phyloP scores from a whole-genome alignment of 1,140 invertebrate genomes.

The Adelges cooleyi region DNA sequence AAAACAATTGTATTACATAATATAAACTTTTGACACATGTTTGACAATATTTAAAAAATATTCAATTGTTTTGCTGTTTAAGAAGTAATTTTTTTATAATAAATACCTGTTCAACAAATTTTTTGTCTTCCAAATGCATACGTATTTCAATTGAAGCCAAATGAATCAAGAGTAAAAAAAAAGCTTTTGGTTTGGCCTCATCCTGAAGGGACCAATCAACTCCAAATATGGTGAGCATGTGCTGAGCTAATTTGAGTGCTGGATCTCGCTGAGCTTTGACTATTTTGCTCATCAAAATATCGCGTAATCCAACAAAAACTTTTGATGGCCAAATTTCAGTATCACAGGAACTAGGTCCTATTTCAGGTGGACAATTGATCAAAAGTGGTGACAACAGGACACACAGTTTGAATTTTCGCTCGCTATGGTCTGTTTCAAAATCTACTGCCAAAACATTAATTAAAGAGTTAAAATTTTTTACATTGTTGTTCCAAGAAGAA shows the following conservation, averaged over 20 bases:
- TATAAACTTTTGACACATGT: no score
- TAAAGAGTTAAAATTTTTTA: conserved; percentile 65
- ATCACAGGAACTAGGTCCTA: conserved; percentile 46
- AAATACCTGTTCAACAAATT: conserved; percentile 20
- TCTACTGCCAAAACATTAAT: conserved; percentile 72
- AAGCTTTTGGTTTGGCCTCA: conserved; percentile 64
- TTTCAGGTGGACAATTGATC: conserved; percentile 53
- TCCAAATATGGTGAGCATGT: conserved; percentile 67
- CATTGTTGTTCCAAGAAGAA: conserved; percentile 56
- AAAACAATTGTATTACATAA: no score
- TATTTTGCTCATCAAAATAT: conserved; percentile 76
- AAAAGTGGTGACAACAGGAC: conserved; percentile 60
- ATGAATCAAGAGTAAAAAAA: conserved; percentile 73
- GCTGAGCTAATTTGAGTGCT: conserved; percentile 67
- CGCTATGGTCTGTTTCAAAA: conserved; percentile 74
- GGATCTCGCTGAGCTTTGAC: conserved; percentile 76
- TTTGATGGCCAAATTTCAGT: conserved; percentile 66
- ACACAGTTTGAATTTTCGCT: conserved; percentile 77
- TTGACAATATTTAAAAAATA: no score
- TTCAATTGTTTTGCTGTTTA: no score
- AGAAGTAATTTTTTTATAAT: no score
- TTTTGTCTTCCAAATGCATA: conserved; percentile 78
- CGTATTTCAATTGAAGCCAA: conserved; percentile 79
- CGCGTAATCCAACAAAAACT: conserved; percentile 61
- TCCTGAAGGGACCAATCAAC: conserved; percentile 68